Percentiles rank a stretch among this genome's conserved stretches.
These are phyloP conservation scores for Catharus ustulatus DNA, from an alignment of 2,797 vertebrate species.

Conservation along the genomic window DNA sequence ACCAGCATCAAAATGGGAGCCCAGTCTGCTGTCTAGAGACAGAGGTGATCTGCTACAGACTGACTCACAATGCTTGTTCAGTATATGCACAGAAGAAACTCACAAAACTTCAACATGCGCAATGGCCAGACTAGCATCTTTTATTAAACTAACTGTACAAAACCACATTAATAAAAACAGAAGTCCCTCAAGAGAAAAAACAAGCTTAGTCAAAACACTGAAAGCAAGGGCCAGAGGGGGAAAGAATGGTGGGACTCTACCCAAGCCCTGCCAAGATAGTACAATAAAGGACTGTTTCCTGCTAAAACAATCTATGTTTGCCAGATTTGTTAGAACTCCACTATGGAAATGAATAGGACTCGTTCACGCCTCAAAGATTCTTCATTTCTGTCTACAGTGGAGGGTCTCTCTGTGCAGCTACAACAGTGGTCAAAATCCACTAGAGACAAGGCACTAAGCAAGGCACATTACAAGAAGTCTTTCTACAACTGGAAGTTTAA, in stretches of 20 bases:
- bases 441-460: not conserved
- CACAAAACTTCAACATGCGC: not conserved
- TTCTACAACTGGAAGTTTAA: not conserved
- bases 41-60: not conserved
- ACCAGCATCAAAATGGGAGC: not conserved
- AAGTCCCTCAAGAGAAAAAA: slow-evolving; percentile 33
- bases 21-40: not conserved
- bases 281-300: slow-evolving; percentile 46
- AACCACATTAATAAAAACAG: slow-evolving; percentile 18
- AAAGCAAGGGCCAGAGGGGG: not conserved
- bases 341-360: slow-evolving; percentile 51
- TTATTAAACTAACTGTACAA: not conserved
- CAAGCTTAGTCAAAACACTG: slow-evolving; percentile 16
- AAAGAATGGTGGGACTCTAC: slow-evolving; percentile 61
- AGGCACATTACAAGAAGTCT: not conserved
- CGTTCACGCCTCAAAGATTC: not conserved
- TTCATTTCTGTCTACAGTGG: not conserved
- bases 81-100: not conserved
- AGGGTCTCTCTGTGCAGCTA: not conserved
- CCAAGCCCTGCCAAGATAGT: slow-evolving; percentile 46
- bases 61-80: not conserved
- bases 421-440: not conserved
- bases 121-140: not conserved
- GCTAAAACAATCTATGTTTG: slow-evolving; percentile 21
- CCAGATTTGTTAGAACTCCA: slow-evolving; percentile 50